Base-by-base conservation (phyloP, 2,797 vertebrate species). In the Yasuhikotakia modesta region DNA sequence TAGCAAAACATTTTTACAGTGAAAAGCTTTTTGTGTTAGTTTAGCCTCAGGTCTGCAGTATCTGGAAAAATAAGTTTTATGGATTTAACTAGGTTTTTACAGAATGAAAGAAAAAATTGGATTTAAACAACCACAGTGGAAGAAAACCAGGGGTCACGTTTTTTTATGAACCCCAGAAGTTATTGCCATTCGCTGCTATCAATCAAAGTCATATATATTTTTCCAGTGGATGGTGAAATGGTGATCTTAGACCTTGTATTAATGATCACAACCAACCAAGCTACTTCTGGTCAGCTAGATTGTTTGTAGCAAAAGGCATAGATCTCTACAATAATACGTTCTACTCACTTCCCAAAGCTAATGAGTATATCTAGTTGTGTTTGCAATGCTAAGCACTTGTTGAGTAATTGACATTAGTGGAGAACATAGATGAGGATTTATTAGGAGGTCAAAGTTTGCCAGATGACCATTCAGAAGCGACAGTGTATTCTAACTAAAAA, bases 401-500 rank as follows among this genome's bases (percentile, higher is more conserved):
- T 19, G 57, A 61, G 57, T 63, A 78, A 70, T 48, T 70, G 46
- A 70, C 57, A 70, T 78, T 57, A 63, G 63, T 78, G 63, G 30
- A 70, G 61, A 63, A 70, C 58, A 70, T 70, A 63, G 57, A 70
- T 0, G 35, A 43, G 27, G 55, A 55, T 70, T 77, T 77, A 50
- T 70, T 27, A 58, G 17, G 24, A 35, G 70, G 17, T 35, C 55
- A 57, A 21, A 19, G 21, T 68, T 69, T 67, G 48, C 22, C 43
- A 13, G 57, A 32, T 70, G 22, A 2, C 45, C 45, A 48, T 48
- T 48, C 5, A 48, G 72, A 82, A 80, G 74, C 80, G 80, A 82
- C 8, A 43, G 39, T 43, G 39, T 43, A 11, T 11, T 43, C 39
- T 43, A 10, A 43, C 39, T 43, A 43, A 39, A 39, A 39, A 39